A percentile compares a stretch with the other conserved stretches of the same genome.
Evolutionary conservation across 2,113 vertebrate species (phyloP).

Genomic region (Anhinga anhinga): DNA sequence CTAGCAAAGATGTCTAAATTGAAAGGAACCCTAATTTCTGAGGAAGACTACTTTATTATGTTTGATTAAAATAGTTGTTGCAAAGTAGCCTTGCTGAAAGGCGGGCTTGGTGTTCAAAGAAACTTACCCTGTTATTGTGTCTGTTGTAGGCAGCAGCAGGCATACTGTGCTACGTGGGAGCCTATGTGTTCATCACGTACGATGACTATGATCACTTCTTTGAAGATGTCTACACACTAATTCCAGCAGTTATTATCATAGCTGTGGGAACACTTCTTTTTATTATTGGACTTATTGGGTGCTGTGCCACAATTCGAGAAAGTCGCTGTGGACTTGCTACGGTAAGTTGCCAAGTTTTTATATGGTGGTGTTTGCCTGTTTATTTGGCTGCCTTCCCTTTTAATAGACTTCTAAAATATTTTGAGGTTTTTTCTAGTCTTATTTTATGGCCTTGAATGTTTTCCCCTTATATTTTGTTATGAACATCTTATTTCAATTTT

Average conservation of each 20-base stretch:
- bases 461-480: neutral
- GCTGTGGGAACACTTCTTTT: conserved; percentile 94
- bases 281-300: conserved; percentile 93
- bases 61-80: neutral
- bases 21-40: neutral
- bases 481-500: neutral
- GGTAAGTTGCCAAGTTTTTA: conserved; percentile 71
- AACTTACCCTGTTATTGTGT: neutral
- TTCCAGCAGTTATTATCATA: conserved; percentile 93
- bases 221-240: conserved; percentile 92
- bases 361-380: neutral
- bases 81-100: neutral
- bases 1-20: neutral
- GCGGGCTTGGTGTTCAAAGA: neutral
- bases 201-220: conserved; percentile 99
- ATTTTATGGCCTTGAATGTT: neutral
- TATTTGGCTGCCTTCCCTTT: neutral
- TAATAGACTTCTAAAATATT: neutral
- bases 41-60: neutral
- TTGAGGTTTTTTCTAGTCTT: neutral
- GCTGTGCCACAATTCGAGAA: conserved; percentile 94
- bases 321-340: conserved; percentile 93
- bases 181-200: conserved; percentile 97
- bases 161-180: conserved; percentile 97
- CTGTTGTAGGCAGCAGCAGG: conserved; percentile 88